Base-by-base conservation (phyloP, 2,888 invertebrate genomes). In the Dicroscelio sp. region DNA sequence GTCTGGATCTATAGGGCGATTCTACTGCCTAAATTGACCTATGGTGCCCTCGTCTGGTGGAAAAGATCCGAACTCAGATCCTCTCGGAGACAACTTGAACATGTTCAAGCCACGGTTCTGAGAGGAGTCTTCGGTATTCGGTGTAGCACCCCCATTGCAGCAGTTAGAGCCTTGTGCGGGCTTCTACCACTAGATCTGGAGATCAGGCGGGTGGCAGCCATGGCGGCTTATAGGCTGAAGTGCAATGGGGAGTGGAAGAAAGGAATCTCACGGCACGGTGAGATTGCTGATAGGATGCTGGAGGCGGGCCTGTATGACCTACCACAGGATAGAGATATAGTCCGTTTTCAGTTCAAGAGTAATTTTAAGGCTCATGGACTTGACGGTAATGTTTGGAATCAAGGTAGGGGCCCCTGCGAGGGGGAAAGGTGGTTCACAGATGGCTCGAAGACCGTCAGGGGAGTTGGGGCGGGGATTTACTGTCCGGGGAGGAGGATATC, bases 31-130 rank as follows among this genome's bases (percentile, higher is more conserved):
- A 38, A 38, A 38, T 12, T 38, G 12, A 38, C 38, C 6, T 52
- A 52, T 52, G 52, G 14, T 4, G 52, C 52, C n/a, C 20, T 52
- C 20, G 20, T 52, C 20, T 52, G 52, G 52, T 52, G 17, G 17
- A 52, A 52, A 20, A 52, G 52, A 52, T 17, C 52, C 6, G 52
- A 52, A 52, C 14, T 52, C 20, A 52, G 20, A 17, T 10, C 52
- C 52, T 52, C 52, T 20, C 52, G 43, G 38, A 3, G 17, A 17
- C 48, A 4, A 17, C 69, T 71, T 25, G 60, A 88, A 5, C 55
- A 65, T 27, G 30, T 84, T 4, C 84, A 85, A 17, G 75, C 85
- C 25, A 48, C 55, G 5, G 38, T 69, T 58, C 38, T 75, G 82
- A 82, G 87, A 27, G 82, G 75, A 2, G 38, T 33, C 12, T 63